Conservation (phyloP, 2,113 vertebrate species). For the Mormoops blainvillei region DNA sequence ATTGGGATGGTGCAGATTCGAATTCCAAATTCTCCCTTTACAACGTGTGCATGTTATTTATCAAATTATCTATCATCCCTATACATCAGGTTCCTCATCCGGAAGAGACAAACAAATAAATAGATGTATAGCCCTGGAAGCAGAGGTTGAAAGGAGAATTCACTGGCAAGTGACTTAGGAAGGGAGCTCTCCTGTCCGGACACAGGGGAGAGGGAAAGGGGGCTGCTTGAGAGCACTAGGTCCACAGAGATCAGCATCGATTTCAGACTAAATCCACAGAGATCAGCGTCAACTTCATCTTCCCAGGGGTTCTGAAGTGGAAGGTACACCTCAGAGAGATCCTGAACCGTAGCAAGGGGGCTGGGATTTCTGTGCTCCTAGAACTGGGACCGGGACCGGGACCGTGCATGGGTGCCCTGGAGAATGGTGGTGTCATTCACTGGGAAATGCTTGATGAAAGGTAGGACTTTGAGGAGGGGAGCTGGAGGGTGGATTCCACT, state of each 20-base stretch:
- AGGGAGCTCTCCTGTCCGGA: background rate
- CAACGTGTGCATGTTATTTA: background rate
- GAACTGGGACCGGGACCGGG: too few species aligned
- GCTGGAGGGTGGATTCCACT: background rate
- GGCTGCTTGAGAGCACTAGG: rapidly evolving
- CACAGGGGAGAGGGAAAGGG: background rate
- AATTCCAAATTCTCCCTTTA: background rate
- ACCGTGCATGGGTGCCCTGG: rapidly evolving
- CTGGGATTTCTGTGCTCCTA: background rate
- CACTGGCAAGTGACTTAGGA: background rate
- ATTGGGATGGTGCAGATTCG: background rate
- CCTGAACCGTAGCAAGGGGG: background rate
- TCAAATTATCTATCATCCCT: background rate
- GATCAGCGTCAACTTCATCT: background rate
- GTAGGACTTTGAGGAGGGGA: background rate
- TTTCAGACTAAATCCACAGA: background rate
- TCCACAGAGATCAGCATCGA: background rate
- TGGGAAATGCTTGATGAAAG: background rate
- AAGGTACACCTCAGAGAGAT: background rate
- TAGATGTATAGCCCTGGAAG: too few species aligned
- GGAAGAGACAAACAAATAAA: background rate
- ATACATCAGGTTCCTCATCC: background rate
- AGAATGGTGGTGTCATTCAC: rapidly evolving
- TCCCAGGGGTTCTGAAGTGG: background rate
- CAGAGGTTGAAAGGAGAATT: background rate